Evolutionary conservation across 2,797 vertebrate genomes (phyloP).

Genomic region (Rachycentron canadum): DNA sequence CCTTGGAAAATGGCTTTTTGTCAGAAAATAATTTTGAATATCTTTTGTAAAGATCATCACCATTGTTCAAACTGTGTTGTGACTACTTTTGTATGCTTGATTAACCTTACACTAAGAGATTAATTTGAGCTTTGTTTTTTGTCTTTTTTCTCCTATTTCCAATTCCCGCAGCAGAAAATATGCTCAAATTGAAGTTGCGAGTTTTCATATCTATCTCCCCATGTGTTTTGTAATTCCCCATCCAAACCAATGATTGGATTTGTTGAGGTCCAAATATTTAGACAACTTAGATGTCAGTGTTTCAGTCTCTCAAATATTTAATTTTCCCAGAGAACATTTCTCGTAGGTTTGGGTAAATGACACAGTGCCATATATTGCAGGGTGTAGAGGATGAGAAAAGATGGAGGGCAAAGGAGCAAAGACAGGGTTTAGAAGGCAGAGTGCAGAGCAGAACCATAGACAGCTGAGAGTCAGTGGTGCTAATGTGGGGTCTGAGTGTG

Average conservation of each 20-base stretch:
- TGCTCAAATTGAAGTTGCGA: constrained; percentile 22
- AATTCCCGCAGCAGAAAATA: constrained; percentile 10
- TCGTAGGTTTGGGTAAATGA: constrained; percentile 18
- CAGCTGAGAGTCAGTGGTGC: constrained; percentile 80
- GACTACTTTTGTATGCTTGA: not conserved
- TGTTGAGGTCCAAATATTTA: constrained; percentile 28
- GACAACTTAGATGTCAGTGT: not conserved
- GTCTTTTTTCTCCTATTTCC: not conserved
- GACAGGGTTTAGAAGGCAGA: constrained; percentile 53
- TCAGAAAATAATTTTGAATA: not conserved
- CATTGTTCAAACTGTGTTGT: not conserved
- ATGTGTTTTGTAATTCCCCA: constrained; percentile 4
- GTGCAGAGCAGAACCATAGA: constrained; percentile 68
- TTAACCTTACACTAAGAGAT: not conserved
- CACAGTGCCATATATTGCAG: constrained; percentile 33
- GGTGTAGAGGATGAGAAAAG: constrained; percentile 18
- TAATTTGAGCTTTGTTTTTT: not conserved
- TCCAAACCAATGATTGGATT: not conserved
- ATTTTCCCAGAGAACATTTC: constrained; percentile 8
- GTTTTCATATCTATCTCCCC: not conserved
- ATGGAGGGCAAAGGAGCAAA: constrained; percentile 59
- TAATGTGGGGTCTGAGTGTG: constrained; percentile 81
- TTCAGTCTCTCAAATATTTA: constrained; percentile 10
- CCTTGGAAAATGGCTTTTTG: not conserved
- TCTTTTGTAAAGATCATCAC: not conserved